Conservation (phyloP, 1,140 invertebrate genomes). For the Ditylenchus dipsaci region DNA sequence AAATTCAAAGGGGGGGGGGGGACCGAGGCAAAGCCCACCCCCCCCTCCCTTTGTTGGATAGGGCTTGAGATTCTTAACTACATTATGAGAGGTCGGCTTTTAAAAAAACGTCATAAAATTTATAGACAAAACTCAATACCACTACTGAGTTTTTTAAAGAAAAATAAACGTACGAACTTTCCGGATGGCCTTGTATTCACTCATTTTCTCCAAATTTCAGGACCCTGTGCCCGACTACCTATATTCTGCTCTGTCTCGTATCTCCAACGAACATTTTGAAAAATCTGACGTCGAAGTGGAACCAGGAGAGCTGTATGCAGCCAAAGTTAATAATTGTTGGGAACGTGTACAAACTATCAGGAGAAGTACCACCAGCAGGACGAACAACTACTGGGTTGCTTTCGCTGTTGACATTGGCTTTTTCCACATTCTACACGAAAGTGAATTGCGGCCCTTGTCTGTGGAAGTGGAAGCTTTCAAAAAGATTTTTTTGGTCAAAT, state of each 20-base stretch:
- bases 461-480: conserved; percentile 22
- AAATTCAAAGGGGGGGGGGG: too few relatives aligned
- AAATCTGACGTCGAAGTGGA: not conserved
- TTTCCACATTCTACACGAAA: conserved; percentile 18
- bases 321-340: conserved; percentile 18
- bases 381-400: conserved; percentile 17
- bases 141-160: too few relatives aligned
- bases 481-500: conserved; percentile 19
- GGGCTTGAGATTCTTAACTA: too few relatives aligned
- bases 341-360: conserved; percentile 18
- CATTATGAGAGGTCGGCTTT: too few relatives aligned
- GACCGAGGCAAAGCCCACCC: too few relatives aligned
- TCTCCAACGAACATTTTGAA: not conserved
- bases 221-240: conserved; percentile 23
- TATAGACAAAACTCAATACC: too few relatives aligned
- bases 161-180: too few relatives aligned
- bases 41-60: too few relatives aligned
- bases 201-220: conserved; percentile 4
- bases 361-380: not conserved
- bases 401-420: conserved; percentile 24
- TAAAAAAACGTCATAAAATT: too few relatives aligned
- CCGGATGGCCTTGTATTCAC: too few relatives aligned
- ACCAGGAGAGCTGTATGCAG: conserved; percentile 19
- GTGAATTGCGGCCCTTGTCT: conserved; percentile 10
- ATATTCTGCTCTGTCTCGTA: conserved; percentile 6